A percentile compares a stretch with the other conserved stretches of the same genome.
Evolutionary conservation across 2,797 vertebrate species (phyloP).

Genomic region (Botia kubotai): DNA sequence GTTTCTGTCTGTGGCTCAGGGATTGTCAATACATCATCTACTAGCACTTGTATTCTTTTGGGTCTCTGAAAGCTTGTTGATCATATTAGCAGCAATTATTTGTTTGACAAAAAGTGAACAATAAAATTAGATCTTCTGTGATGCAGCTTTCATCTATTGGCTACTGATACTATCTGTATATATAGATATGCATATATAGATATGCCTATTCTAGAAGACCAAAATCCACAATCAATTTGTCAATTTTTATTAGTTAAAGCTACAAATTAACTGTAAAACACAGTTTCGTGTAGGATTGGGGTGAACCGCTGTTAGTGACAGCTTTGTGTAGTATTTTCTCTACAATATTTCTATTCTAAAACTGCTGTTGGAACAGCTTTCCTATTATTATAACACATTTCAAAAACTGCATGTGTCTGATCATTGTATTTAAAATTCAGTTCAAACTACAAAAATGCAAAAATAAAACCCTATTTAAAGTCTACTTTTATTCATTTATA

Average conservation of each 20-base stretch:
- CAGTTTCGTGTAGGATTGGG: constrained; percentile 49
- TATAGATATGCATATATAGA: neutral
- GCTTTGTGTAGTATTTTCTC: constrained; percentile 31
- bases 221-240: constrained; percentile 36
- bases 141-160: neutral
- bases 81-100: constrained; percentile 77
- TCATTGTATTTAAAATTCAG: constrained; percentile 5
- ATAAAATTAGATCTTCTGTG: constrained; percentile 57
- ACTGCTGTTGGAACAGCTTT: constrained; percentile 65
- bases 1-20: constrained; percentile 81
- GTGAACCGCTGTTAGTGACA: constrained; percentile 45
- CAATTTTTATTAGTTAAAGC: constrained; percentile 54
- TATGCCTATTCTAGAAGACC: constrained; percentile 16
- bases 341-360: constrained; percentile 47
- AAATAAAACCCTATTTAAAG: constrained; percentile 61
- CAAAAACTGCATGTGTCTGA: constrained; percentile 36
- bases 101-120: constrained; percentile 71
- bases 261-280: constrained; percentile 68
- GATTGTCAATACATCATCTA: constrained; percentile 76
- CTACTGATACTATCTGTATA: neutral
- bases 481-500: constrained; percentile 56
- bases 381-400: constrained; percentile 57
- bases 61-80: constrained; percentile 72
- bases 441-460: neutral
- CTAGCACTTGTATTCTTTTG: constrained; percentile 62